A percentile compares a stretch with the other conserved stretches of the same genome.
Conservation (phyloP, 2,113 vertebrate species). For the Brienomyrus longianalis region DNA sequence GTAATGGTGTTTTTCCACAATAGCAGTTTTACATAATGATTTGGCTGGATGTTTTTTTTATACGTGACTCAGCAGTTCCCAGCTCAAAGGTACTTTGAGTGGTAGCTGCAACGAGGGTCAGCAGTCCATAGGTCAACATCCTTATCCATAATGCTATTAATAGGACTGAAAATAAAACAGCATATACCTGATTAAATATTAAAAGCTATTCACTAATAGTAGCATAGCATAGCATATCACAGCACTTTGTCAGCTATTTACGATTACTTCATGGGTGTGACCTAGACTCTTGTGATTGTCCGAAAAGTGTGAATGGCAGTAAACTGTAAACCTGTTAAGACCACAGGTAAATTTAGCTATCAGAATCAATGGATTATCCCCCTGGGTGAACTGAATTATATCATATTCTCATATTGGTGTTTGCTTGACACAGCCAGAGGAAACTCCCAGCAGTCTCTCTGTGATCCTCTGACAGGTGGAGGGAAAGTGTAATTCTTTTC, state of each 20-base stretch:
- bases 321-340: constrained; percentile 32
- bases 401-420: neutral
- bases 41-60: neutral
- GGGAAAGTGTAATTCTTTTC: neutral
- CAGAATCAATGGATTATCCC: neutral
- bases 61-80: neutral
- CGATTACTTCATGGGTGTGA: neutral
- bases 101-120: neutral
- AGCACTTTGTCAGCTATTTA: neutral
- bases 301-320: neutral
- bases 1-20: neutral
- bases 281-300: neutral
- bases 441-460: constrained; percentile 8
- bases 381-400: neutral
- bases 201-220: neutral
- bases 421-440: constrained; percentile 33
- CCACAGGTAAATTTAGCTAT: neutral
- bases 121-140: neutral
- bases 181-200: neutral
- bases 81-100: neutral
- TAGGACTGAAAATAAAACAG: neutral
- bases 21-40: neutral
- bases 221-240: neutral
- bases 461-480: neutral
- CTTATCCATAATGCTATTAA: neutral